Evolutionary conservation across 2,113 vertebrate genomes (phyloP), one percentile per base, ranked within the genome.

Genomic region (Suricata suricatta): DNA sequence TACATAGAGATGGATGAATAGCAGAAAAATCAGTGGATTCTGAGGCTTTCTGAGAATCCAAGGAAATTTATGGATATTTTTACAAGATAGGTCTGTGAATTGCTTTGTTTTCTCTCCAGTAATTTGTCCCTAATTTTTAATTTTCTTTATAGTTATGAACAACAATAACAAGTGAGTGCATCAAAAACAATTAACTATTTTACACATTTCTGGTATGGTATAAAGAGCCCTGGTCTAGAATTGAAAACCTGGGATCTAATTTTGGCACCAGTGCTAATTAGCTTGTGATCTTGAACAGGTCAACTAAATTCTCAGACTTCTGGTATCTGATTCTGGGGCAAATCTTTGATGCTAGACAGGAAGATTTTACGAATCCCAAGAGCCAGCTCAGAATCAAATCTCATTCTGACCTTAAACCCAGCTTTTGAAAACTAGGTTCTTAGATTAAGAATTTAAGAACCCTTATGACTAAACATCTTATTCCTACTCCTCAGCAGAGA

Each of bases 281-380:
- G 13, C 35, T 79, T 87, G 27, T 87, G 38, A 92, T 69, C 84
- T 81, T 93, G 23, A 96, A 86, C 14, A 79, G 79, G 44, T 82
- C 69, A 77, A 16, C 16, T 88, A 81, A 63, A 90, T 96, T 94
- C 72, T 89, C 41, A 96, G 63, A 92, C 35, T 96, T 91, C 69
- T 63, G 33, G 44, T 95, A 41, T 87, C 79, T 52, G 68, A 86
- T 41, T 87, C 35, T 47, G 79, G 64, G 47, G 88, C 57, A 91
- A 77, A 85, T 76, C 17, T 88, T 93, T 86, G 82, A 47, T 23
- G 13, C 14, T 54, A 79, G 2, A 83, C 12, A 82, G 52, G 69
- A 93, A 91, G 29, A 88, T 44, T 90, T 91, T 82, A 82, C n/a
- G 60, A 76, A 52, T 54, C 82, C 66, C 60, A 13, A 71, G 19